Conservation (phyloP, 2,797 vertebrate species). For the Eremophila alpestris region DNA sequence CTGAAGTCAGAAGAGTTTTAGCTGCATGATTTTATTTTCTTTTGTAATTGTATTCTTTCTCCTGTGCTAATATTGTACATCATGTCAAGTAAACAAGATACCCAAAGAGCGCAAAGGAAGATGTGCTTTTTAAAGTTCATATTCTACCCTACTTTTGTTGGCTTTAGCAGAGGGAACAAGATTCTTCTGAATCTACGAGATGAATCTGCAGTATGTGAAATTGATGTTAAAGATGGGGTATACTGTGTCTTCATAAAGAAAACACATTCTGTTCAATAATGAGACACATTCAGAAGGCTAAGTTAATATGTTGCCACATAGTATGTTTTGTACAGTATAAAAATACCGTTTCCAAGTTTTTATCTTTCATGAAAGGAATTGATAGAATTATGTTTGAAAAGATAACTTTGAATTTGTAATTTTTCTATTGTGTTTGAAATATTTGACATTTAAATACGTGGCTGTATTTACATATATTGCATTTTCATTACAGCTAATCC, state of each 20-base stretch:
- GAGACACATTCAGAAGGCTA: not conserved
- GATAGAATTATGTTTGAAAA: slow-evolving; percentile 21
- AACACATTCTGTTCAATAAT: not conserved
- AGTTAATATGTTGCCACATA: not conserved
- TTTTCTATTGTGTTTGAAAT: slow-evolving; percentile 58
- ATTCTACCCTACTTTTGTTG: not conserved
- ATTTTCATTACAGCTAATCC: slow-evolving; percentile 70
- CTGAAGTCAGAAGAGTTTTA: slow-evolving; percentile 29
- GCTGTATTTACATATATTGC: slow-evolving; percentile 70
- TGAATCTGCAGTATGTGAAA: not conserved
- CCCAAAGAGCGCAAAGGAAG: not conserved
- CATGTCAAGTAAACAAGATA: slow-evolving; percentile 4
- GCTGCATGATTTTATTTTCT: slow-evolving; percentile 27
- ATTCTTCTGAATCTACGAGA: not conserved
- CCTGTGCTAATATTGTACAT: not conserved
- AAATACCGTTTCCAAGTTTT: not conserved
- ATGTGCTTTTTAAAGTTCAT: not conserved
- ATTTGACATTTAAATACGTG: slow-evolving; percentile 49
- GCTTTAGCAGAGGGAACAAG: not conserved
- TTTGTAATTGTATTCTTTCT: not conserved
- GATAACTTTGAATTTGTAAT: slow-evolving; percentile 39
- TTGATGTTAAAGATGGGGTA: not conserved
- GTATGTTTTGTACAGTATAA: not conserved
- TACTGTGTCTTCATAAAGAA: not conserved
- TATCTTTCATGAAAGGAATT: not conserved